Evolutionary conservation across 2,888 invertebrate genomes (phyloP), one percentile per base, ranked within the genome.

Genomic region (Tiliacea citrago): DNA sequence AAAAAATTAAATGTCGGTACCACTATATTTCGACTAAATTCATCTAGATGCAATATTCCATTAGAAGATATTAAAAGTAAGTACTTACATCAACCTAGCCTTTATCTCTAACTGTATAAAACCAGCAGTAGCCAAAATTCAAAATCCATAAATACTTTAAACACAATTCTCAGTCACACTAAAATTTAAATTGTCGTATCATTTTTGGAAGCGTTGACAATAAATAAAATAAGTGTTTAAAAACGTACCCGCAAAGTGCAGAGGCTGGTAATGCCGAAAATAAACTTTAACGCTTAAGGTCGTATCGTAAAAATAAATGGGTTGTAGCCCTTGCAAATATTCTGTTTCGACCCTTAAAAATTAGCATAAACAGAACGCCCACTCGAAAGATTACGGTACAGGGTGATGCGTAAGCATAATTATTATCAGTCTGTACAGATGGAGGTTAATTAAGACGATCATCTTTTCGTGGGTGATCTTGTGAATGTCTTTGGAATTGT

Each of bases 271-370:
- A 90, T 87, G 67, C 86, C 67, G 58, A 90, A 87, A 88, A 90
- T 89, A 90, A 90, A 88, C 86, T 88, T 86, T 88, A 88, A 89
- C 86, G 88, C 82, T 89, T 81, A 81, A 82, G 84, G 89, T 82
- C 79, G 78, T 89, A 90, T 89, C 91, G 82, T 91, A 90, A 91
- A 91, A 91, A 87, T 87, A 85, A 91, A 91, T 88, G 91, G 81
- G 82, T 80, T 88, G 88, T 91, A 87, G 86, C 86, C 88, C 85
- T 86, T 88, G 89, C 89, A 87, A 89, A 90, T 89, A 87, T 87
- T 89, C 86, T 81, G 88, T 88, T 90, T 88, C 78, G 84, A 75
- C 86, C 88, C 85, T 80, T 81, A 85, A 88, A 91, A 91, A 91
- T 91, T 91, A 86, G 88, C 91, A 90, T 90, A 89, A 90, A 84